These are phyloP conservation scores for Selenia dentaria DNA, from an alignment of 2,888 invertebrate genomes.

Conservation along the genomic window DNA sequence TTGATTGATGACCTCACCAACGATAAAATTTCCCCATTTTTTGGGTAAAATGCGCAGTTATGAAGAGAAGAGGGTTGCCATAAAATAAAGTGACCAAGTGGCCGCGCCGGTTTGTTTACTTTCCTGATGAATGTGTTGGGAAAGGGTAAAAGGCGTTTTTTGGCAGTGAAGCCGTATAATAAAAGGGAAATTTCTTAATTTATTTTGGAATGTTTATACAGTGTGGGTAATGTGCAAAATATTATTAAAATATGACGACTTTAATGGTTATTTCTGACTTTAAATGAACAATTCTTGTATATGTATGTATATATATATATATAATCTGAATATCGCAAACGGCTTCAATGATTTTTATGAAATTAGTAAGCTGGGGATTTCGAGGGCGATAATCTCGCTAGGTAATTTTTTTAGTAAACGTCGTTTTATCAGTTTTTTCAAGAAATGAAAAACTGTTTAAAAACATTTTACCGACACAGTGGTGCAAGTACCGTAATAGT, in stretches of 20 bases:
- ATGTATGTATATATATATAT: no score
- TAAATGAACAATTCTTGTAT: no score
- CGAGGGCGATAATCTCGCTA: no score
- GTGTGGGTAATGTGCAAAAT: background rate
- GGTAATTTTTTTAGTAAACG: no score
- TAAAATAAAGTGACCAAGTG: conserved; percentile 34
- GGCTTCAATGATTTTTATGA: no score
- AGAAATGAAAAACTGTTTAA: no score
- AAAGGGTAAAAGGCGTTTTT: conserved; percentile 27
- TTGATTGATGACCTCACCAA: conserved; percentile 72
- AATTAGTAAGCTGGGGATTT: no score
- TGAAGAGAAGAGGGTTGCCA: conserved; percentile 29
- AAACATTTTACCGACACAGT: no score
- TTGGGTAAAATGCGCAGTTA: conserved; percentile 49
- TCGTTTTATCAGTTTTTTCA: no score
- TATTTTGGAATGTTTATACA: conserved; percentile 5
- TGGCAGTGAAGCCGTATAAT: background rate
- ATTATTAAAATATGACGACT: background rate
- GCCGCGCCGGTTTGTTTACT: conserved; percentile 31
- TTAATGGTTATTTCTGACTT: background rate
- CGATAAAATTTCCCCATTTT: conserved; percentile 67
- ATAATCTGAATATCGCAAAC: no score
- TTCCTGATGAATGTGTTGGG: conserved; percentile 29
- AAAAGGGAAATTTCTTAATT: conserved; percentile 8
- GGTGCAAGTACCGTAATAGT: no score